Evolutionary conservation across 1,140 invertebrate species (phyloP).

Genomic region (Dryas iulia): DNA sequence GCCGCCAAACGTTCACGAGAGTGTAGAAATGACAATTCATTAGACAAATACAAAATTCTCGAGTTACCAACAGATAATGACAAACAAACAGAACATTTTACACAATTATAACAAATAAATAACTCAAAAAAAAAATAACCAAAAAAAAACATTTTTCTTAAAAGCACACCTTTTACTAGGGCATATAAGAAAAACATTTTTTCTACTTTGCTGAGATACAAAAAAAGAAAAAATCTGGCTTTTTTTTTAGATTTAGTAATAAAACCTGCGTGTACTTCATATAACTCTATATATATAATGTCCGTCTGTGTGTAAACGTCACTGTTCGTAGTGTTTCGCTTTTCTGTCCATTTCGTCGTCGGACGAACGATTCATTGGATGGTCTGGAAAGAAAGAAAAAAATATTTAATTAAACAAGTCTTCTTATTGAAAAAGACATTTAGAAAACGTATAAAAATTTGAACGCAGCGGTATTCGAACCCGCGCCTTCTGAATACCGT

Average conservation of each 20-base stretch:
- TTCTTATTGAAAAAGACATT: too few relatives aligned
- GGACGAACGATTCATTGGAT: slow-evolving; percentile 68
- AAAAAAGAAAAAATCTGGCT: not conserved
- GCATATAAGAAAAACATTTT: not conserved
- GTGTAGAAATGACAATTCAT: not conserved
- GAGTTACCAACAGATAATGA: not conserved
- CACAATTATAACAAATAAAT: too few relatives aligned
- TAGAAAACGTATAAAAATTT: too few relatives aligned
- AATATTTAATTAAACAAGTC: not conserved
- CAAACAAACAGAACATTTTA: too few relatives aligned
- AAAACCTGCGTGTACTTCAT: slow-evolving; percentile 2
- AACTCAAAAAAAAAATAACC: too few relatives aligned
- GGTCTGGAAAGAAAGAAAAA: slow-evolving; percentile 47
- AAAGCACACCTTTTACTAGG: not conserved
- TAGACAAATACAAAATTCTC: not conserved
- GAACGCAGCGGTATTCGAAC: too few relatives aligned
- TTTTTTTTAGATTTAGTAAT: not conserved
- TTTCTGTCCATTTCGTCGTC: slow-evolving; percentile 77
- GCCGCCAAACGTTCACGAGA: too few relatives aligned
- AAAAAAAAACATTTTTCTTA: not conserved
- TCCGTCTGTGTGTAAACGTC: slow-evolving; percentile 42
- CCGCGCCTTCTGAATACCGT: too few relatives aligned
- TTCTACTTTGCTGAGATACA: not conserved
- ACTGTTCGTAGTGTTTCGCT: slow-evolving; percentile 73
- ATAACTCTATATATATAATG: slow-evolving; percentile 5